Percentiles rank a stretch among this genome's conserved stretches.
Conservation (phyloP, 2,113 vertebrate genomes). For the Leiothrix lutea region DNA sequence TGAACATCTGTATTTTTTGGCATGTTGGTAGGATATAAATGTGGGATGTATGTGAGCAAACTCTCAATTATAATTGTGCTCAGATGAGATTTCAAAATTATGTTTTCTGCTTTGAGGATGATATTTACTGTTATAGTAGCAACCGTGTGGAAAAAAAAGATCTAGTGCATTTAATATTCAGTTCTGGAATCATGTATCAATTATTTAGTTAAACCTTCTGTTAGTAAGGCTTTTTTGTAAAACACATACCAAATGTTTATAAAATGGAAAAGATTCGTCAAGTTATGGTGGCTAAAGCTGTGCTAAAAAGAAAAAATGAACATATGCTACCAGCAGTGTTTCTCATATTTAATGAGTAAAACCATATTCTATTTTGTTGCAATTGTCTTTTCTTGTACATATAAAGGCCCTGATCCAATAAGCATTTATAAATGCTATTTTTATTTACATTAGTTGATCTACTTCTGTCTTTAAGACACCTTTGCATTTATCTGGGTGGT, state of each 20-base stretch:
- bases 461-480: neutral
- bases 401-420: constrained; percentile 29
- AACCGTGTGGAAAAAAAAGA: neutral
- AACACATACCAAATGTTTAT: constrained; percentile 44
- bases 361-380: constrained; percentile 30
- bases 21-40: neutral
- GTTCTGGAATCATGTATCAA: constrained; percentile 15
- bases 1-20: constrained; percentile 49
- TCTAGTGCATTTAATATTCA: constrained; percentile 39
- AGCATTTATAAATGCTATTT: neutral
- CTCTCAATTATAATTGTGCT: constrained; percentile 42
- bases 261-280: neutral
- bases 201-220: constrained; percentile 60
- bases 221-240: neutral
- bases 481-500: neutral
- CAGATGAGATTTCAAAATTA: constrained; percentile 29
- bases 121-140: neutral
- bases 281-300: constrained; percentile 19
- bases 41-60: neutral
- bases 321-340: constrained; percentile 39
- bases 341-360: constrained; percentile 13
- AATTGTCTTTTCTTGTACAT: constrained; percentile 8
- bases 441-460: neutral
- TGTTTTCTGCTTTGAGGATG: neutral
- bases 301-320: constrained; percentile 21